Base-by-base conservation (phyloP, 2,888 invertebrate genomes). In the Tachystola acroxantha region DNA sequence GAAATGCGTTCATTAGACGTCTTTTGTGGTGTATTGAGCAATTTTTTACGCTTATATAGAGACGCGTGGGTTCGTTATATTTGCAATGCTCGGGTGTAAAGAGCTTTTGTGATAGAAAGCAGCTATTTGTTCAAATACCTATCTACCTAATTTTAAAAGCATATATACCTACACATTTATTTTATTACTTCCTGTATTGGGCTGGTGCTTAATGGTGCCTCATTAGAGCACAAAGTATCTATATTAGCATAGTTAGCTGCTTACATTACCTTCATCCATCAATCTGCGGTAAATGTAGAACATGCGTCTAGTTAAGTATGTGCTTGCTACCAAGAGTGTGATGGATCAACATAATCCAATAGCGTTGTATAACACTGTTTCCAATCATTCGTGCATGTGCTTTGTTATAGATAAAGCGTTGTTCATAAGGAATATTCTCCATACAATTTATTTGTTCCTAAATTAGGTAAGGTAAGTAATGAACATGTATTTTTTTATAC, bases 1-100 rank as follows among this genome's bases (percentile, higher is more conserved):
- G 26, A 42, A 39, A 47, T 41, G 47, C 47, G 45, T 43, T 47
- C 47, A 43, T 46, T 45, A 43, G 38, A 33, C 24, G 31, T 26
- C 38, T 40, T 43, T 42, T 49, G 46, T 49, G 36, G 33, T 14
- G 19, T 29, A 40, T 49, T 46, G 39, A 19, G 42, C 36, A 46
- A 46, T 43, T 43, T 43, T 40, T 40, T 25, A 27, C 32, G 35
- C 32, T 10, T 28, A 10, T 28, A 13, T 7, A 19, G 16, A 7
- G 3, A 16, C 16, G 38, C 36, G 42, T 42, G 32, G 42, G 42
- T 25, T 30, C 22, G 32, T 28, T 14, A 16, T 34, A 38, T 36
- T 41, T 39, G 43, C 33, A 39, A 43, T 30, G 40, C 16, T 30
- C 5, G 7, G 11, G 28, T 12, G 28, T n/a, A 6, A 11, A 28